phyloP scores from a whole-genome alignment of 2,888 invertebrate species.

The Arge pagana region DNA sequence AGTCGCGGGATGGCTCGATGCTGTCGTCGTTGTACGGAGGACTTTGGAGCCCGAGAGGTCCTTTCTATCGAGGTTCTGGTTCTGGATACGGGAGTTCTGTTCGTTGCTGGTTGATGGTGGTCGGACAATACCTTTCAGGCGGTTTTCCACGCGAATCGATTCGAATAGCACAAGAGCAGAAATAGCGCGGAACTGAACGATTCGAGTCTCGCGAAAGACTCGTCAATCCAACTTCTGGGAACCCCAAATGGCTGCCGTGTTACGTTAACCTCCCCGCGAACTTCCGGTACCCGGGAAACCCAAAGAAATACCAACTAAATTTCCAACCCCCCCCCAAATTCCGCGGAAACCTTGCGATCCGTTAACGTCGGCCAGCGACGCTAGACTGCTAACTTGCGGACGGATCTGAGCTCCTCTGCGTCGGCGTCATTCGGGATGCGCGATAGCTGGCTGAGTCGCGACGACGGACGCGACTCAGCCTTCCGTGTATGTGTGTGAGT shows the following conservation, averaged over 20 bases:
- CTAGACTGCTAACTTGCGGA: conserved; percentile 44
- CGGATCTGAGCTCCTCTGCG: conserved; percentile 36
- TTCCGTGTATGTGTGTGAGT: too few relatives aligned
- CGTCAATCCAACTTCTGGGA: conserved; percentile 4
- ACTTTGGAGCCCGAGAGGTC: too few relatives aligned
- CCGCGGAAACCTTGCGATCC: conserved; percentile 16
- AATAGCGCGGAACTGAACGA: not conserved
- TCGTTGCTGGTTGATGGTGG: too few relatives aligned
- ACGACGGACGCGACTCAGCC: too few relatives aligned
- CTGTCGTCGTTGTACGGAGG: too few relatives aligned
- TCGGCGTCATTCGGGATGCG: too few relatives aligned
- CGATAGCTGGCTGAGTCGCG: too few relatives aligned
- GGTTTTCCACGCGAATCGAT: not conserved
- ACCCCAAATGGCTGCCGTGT: conserved; percentile 14
- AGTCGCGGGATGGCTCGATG: too few relatives aligned
- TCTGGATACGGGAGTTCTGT: too few relatives aligned
- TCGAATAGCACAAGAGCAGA: not conserved
- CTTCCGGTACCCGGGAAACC: conserved; percentile 29
- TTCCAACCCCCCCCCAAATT: conserved; percentile 7
- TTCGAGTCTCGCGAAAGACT: conserved; percentile 8
- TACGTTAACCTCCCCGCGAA: conserved; percentile 27
- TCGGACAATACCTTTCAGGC: not conserved
- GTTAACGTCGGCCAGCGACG: conserved; percentile 46
- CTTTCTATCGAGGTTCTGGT: too few relatives aligned
- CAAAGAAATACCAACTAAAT: conserved; percentile 17